These are phyloP conservation scores for Erpobdella octoculata DNA, from an alignment of 2,888 invertebrate genomes.

Conservation along the genomic window DNA sequence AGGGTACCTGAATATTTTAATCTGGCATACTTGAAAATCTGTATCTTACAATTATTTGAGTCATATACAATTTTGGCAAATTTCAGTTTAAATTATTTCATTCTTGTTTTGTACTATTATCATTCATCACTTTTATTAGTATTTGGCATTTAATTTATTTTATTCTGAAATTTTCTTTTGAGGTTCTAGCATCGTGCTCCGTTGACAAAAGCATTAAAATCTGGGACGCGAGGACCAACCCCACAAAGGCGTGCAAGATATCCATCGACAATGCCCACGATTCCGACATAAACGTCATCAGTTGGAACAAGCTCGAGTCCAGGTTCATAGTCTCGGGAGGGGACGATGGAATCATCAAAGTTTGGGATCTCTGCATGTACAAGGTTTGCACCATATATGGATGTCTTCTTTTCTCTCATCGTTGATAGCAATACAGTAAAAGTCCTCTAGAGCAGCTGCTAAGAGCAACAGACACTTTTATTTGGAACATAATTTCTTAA, in stretches of 20 bases:
- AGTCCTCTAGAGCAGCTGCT: too few species aligned
- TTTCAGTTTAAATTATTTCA: neutral
- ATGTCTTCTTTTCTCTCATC: neutral
- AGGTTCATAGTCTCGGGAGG: constrained; percentile 81
- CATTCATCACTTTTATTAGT: neutral
- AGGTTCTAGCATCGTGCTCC: constrained; percentile 56
- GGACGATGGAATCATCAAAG: constrained; percentile 84
- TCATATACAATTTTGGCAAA: too few species aligned
- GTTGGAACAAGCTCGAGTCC: constrained; percentile 80
- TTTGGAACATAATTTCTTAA: too few species aligned
- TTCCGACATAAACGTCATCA: constrained; percentile 90
- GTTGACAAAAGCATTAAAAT: constrained; percentile 66
- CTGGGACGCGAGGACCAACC: constrained; percentile 84
- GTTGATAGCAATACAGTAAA: neutral
- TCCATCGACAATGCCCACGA: constrained; percentile 76
- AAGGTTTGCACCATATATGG: too few species aligned
- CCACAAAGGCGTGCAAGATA: constrained; percentile 74
- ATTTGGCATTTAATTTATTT: neutral
- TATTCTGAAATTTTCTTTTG: neutral
- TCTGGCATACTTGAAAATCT: too few species aligned
- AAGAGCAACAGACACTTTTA: too few species aligned
- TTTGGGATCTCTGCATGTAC: constrained; percentile 64
- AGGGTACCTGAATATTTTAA: too few species aligned
- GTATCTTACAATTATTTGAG: too few species aligned
- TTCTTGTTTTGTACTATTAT: neutral